Evolutionary conservation across 1,140 invertebrate genomes (phyloP).

Genomic region (Caenorhabditis tropicalis): DNA sequence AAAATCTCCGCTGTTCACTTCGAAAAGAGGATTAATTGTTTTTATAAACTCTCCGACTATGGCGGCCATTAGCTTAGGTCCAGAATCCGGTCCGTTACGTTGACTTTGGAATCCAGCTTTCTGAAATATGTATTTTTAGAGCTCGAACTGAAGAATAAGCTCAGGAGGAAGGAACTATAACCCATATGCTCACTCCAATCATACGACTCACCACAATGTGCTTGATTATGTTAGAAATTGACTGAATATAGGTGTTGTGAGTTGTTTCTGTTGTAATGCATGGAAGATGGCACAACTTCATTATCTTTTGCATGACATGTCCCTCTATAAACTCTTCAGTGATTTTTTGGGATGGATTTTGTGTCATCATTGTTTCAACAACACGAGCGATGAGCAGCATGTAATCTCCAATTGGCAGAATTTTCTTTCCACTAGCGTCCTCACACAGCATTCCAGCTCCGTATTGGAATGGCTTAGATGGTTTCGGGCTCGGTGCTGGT

Average conservation of each 20-base stretch:
- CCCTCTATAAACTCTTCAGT: constrained; percentile 36
- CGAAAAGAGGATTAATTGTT: not conserved
- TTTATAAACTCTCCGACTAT: constrained; percentile 18
- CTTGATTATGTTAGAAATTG: constrained; percentile 40
- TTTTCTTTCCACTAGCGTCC: constrained; percentile 14
- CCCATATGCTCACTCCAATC: too few species aligned
- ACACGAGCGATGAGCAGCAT: constrained; percentile 47
- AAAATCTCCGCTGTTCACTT: not conserved
- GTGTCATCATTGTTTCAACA: not conserved
- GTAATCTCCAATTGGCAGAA: constrained; percentile 56
- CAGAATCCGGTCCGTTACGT: not conserved
- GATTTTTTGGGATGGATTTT: constrained; percentile 11
- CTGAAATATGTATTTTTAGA: not conserved
- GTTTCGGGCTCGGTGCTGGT: not conserved
- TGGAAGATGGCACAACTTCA: constrained; percentile 45
- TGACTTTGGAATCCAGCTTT: constrained; percentile 28
- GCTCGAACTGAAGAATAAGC: too few species aligned
- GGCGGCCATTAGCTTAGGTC: not conserved
- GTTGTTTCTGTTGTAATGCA: constrained; percentile 19
- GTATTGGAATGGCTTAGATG: constrained; percentile 7
- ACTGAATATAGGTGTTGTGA: not conserved
- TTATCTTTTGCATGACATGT: constrained; percentile 38
- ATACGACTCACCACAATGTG: constrained; percentile 42
- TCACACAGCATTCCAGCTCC: constrained; percentile 26
- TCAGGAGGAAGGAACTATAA: too few species aligned